Base-by-base conservation (phyloP, 2,888 invertebrate species). In the Cordilura impudica region DNA sequence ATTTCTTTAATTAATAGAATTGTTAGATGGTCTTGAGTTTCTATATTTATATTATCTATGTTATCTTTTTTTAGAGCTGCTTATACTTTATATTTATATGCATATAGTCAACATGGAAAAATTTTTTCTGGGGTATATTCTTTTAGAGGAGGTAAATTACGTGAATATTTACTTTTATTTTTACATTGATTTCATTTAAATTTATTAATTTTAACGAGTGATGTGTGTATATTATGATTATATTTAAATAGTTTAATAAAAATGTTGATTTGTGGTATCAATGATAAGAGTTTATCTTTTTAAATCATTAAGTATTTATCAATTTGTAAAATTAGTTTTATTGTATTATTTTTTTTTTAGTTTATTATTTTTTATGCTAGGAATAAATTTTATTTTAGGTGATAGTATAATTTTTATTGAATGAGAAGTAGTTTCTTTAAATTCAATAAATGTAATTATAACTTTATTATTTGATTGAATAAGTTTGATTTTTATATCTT, bases 221-320 rank as follows among this genome's bases (percentile, higher is more conserved):
- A 91, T 87, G 89, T 89, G 85, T 87, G 89, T 86, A 86, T 91
- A 87, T 88, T 91, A 87, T 92, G 90, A 86, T 88, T 92, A 89
- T 91, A 91, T 89, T 90, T 92, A 92, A 91, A 92, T 91, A 93
- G 93, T 92, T 93, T 93, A 93, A 92, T 54, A 82, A 92, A 93
- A 93, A 93, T 92, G 90, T 91, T 92, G 92, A 92, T 92, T 93
- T 93, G 93, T 93, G 93, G 91, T 85, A 75, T 92, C 91, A 92
- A 91, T 89, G 91, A 92, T 92, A 89, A 91, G 91, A 89, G 23
- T 71, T 69, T 82, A 83, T 90, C 90, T 91, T 90, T 91, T 92
- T 91, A 91, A 87, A 88, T 91, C 83, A 84, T 89, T 89, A 90
- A 88, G 86, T 90, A 90, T 88, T 88, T 90, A 87, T 91, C 89